phyloP scores from a whole-genome alignment of 1,140 invertebrate genomes.

The Chrysopa pallens region DNA sequence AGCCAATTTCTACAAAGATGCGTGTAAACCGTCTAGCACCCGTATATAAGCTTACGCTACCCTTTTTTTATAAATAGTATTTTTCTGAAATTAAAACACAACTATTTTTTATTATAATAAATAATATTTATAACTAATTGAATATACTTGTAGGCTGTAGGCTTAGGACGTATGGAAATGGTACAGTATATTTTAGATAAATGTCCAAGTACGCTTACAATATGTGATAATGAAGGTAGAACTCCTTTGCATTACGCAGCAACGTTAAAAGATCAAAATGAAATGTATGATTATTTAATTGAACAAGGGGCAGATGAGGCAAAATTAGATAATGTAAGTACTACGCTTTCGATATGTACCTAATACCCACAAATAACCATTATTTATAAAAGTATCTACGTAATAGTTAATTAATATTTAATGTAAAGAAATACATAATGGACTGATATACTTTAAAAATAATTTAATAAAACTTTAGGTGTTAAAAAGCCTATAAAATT shows the following conservation, averaged over 20 bases:
- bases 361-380: not conserved
- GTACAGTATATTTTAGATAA: constrained; percentile 52
- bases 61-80: no score
- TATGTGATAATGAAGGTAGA: constrained; percentile 62
- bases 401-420: not conserved
- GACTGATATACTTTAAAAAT: no score
- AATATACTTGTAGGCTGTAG: constrained; percentile 44
- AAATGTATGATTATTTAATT: constrained; percentile 53
- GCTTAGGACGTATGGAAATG: constrained; percentile 52
- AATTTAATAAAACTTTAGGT: no score
- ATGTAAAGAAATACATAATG: not conserved
- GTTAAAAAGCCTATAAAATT: no score
- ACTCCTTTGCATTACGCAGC: constrained; percentile 85
- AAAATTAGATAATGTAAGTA: constrained; percentile 62
- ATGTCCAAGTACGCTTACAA: constrained; percentile 45
- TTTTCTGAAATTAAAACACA: no score
- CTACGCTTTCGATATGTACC: not conserved
- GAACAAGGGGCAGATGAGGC: constrained; percentile 59
- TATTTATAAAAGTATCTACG: not conserved
- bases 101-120: no score
- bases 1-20: no score
- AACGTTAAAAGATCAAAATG: constrained; percentile 45
- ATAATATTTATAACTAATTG: no score
- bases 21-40: no score
- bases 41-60: no score